Evolutionary conservation across 2,113 vertebrate genomes (phyloP).

Genomic region (Erpornis zantholeuca): DNA sequence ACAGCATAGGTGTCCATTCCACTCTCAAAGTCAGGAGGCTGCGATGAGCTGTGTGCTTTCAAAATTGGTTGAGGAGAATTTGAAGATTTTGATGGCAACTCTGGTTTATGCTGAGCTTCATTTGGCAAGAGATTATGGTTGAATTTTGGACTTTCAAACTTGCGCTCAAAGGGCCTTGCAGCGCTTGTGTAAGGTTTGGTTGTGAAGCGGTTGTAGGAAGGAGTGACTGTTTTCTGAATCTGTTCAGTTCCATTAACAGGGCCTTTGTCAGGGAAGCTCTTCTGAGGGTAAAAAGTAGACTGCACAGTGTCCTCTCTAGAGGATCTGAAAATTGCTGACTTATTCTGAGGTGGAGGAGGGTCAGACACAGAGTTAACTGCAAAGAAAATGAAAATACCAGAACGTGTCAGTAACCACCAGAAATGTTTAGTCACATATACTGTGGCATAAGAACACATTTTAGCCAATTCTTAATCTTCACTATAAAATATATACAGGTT

Average conservation of each 20-base stretch:
- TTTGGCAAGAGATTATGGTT: constrained; percentile 97
- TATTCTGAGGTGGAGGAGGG: constrained; percentile 71
- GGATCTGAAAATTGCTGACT: constrained; percentile 79
- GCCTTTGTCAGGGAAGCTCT: constrained; percentile 87
- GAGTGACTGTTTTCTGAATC: constrained; percentile 77
- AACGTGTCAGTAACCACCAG: background rate
- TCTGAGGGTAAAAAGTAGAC: constrained; percentile 83
- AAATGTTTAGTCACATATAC: background rate
- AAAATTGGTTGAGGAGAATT: constrained; percentile 71
- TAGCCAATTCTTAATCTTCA: background rate
- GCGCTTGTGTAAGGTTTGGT: constrained; percentile 90
- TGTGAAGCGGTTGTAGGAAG: constrained; percentile 88
- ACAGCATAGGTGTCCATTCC: constrained; percentile 88
- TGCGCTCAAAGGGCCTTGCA: constrained; percentile 93
- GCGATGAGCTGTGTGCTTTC: constrained; percentile 82
- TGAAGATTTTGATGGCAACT: constrained; percentile 78
- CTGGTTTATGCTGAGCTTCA: constrained; percentile 83
- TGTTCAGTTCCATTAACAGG: constrained; percentile 86
- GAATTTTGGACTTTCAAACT: constrained; percentile 98
- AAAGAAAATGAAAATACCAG: background rate
- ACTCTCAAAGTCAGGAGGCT: constrained; percentile 87
- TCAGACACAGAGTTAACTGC: constrained; percentile 84
- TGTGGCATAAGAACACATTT: background rate
- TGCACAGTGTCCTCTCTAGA: constrained; percentile 84
- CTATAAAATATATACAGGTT: background rate